phyloP scores from a whole-genome alignment of 2,797 vertebrate genomes.

The Zonotrichia albicollis region DNA sequence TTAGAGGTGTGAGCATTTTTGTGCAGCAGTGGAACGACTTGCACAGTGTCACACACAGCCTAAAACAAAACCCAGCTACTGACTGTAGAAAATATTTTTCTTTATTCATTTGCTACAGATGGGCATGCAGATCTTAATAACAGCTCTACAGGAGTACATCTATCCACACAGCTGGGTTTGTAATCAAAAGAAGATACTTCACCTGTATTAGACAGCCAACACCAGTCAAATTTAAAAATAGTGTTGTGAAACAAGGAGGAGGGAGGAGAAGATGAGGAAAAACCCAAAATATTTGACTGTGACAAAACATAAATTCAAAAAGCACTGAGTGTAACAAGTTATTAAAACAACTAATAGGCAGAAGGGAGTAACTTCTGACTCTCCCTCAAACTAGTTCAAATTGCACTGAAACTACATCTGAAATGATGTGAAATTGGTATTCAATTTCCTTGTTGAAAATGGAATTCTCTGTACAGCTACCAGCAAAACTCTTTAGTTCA shows the following conservation, averaged over 20 bases:
- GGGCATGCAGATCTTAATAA: not conserved
- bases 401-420: not conserved
- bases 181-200: not conserved
- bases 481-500: not conserved
- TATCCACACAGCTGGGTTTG: not conserved
- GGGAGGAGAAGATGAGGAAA: not conserved
- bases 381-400: not conserved
- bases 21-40: not conserved
- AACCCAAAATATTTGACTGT: not conserved
- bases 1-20: not conserved
- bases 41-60: not conserved
- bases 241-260: not conserved
- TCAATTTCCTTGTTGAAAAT: not conserved
- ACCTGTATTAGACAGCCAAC: not conserved
- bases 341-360: not conserved
- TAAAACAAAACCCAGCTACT: not conserved
- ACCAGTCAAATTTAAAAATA: not conserved
- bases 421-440: not conserved
- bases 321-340: not conserved
- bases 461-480: not conserved
- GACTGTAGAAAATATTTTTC: not conserved
- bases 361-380: not conserved
- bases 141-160: not conserved
- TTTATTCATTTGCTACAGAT: not conserved
- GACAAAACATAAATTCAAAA: not conserved